Evolutionary conservation across 2,113 vertebrate genomes (phyloP), one percentile per base, ranked within the genome.

Genomic region (Epinephelus cyanopodus): DNA sequence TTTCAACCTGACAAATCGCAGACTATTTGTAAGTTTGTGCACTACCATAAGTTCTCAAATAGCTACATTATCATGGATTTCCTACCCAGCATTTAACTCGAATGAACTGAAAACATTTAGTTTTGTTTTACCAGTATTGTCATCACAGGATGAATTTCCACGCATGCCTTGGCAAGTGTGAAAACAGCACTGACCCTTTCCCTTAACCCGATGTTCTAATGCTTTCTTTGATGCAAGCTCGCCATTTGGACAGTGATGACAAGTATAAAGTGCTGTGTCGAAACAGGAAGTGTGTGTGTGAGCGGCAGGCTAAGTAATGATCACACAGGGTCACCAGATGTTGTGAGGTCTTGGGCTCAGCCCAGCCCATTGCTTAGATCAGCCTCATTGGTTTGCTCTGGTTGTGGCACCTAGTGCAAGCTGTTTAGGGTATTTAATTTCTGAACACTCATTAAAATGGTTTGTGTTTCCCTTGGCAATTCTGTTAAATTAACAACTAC

Each of bases 401-500:
- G 91, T 94, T 82, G 88, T 91, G 93, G 93, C 93, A 93, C 92
- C 91, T 89, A 82, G 90, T 90, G 92, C 93, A 95, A 95, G 94
- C 95, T 95, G 94, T 96, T 95, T 95, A 93, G 94, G 93, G 90
- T 92, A 93, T 95, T 94, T 94, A 92, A 93, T 95, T 96, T 87
- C 92, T 93, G 90, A 95, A 92, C 95, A 92, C 91, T 95, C 95
- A 96, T 96, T 96, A 95, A 96, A 95, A 95, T 95, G 94, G 91
- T 95, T 96, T 96, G 95, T 95, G 94, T 95, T 96, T 95, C 95
- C 95, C 95, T 90, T 85, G 93, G 94, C 92, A 90, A 91, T 95
- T 94, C 93, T 92, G 94, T 95, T 95, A 95, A 95, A 96, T 95
- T 95, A 95, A 95, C 94, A 94, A 91, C 94, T 94, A 91, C 91